Evolutionary conservation across 2,113 vertebrate species (phyloP), one percentile per base, ranked within the genome.

Genomic region (Polypterus senegalus): DNA sequence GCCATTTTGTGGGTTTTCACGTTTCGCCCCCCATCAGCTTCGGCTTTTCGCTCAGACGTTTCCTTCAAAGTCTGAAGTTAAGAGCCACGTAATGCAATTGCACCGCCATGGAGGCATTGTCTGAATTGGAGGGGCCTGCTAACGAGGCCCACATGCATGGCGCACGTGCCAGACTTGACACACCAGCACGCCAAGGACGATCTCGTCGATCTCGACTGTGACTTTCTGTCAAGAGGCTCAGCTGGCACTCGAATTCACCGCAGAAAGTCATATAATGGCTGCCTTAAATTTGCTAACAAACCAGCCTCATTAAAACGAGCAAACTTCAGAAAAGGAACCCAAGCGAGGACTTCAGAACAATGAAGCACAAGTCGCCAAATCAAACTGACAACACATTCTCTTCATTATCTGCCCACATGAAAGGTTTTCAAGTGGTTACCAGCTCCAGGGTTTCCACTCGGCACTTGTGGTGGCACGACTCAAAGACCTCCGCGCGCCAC

Each of bases 221-320:
- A 27, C 27, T 27, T 27, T 27, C 27, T 27, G 27, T 27, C 27
- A 27, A 27, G 27, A 43, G 46, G 8, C 10, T 52, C 49, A 9
- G n/a, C 49, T 52, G 44, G 61, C 52, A 54, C n/a, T 46, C 10
- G 52, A 54, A n/a, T 45, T 46, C 8, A 62, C 44, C 51, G 54
- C 44, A 46, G 51, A 62, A 54, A 58, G 43, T 3, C 44, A 9
- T 49, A 9, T 60, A 49, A 60, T 27, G 11, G 49, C 51, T 46
- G 47, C 45, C 47, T 54, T 49, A 9, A 5, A 62, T 46, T 62
- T 47, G 6, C 49, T 61, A 53, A 3, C 49, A 51, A 61, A 62
- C 51, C 43, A 54, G 7, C 43, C 46, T 61, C 43, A 53, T 61
- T 61, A 56, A 61, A 2, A 52, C 46, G 8, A 48, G 43, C 9